These are phyloP conservation scores for Melitaea athalia DNA, from an alignment of 2,888 invertebrate species.

Conservation along the genomic window DNA sequence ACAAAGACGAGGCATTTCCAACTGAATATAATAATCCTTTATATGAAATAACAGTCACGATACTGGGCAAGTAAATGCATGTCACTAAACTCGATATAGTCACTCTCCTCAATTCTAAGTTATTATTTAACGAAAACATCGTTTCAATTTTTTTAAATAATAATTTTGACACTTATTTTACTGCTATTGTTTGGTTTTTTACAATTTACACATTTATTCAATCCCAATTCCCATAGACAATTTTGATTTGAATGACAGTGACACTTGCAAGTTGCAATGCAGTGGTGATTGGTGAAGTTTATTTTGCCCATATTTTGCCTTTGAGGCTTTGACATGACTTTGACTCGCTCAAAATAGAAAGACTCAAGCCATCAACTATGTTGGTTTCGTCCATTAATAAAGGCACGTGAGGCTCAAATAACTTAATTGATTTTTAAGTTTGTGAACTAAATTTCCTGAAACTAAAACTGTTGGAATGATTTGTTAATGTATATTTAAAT, in stretches of 20 bases:
- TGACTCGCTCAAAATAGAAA: background rate
- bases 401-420: too few species aligned
- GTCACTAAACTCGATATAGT: constrained; percentile 81
- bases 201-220: too few species aligned
- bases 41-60: constrained; percentile 80
- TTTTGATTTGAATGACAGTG: background rate
- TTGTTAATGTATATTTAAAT: too few species aligned
- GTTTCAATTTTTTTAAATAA: constrained; percentile 20
- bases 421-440: too few species aligned
- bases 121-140: constrained; percentile 71
- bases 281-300: too few species aligned
- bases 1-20: constrained; percentile 80
- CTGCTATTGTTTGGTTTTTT: background rate
- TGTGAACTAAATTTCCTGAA: too few species aligned
- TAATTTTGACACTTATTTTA: background rate
- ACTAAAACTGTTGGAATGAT: too few species aligned
- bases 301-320: too few species aligned
- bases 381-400: too few species aligned
- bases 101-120: constrained; percentile 67
- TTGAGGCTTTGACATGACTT: too few species aligned
- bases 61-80: constrained; percentile 83
- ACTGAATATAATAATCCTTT: constrained; percentile 83
- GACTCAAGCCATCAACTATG: too few species aligned
- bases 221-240: background rate
- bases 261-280: background rate